phyloP scores from a whole-genome alignment of 37 sponge, comb jelly and placozoan species.

The Agelas oroides region DNA sequence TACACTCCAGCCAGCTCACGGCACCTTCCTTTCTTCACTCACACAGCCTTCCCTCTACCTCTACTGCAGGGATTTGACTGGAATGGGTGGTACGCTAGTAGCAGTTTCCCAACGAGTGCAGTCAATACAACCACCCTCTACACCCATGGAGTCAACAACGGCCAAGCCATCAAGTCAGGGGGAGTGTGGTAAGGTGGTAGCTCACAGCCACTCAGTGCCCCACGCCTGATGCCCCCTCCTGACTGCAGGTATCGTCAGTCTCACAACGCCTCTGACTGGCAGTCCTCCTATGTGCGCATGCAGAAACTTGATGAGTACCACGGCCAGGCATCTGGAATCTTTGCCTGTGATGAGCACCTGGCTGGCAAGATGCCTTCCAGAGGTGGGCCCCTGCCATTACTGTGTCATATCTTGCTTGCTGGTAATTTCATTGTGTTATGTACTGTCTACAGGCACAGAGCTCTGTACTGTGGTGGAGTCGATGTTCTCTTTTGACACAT shows the following conservation, averaged over 20 bases:
- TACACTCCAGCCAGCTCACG: too few relatives aligned
- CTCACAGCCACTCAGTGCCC: neutral
- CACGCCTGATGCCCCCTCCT: neutral
- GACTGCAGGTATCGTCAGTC: conserved; percentile 78
- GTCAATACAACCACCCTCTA: conserved; percentile 34
- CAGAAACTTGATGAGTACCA: conserved; percentile 62
- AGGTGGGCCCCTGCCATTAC: conserved; percentile 36
- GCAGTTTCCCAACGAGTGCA: conserved; percentile 57
- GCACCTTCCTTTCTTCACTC: neutral
- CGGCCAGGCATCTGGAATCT: conserved; percentile 73
- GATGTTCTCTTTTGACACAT: conserved; percentile 76
- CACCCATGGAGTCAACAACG: conserved; percentile 86
- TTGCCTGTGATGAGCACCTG: conserved; percentile 84
- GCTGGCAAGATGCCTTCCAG: conserved; percentile 84
- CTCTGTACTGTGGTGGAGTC: conserved; percentile 85
- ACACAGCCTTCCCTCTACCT: neutral
- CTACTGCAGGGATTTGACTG: conserved; percentile 69
- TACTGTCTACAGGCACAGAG: conserved; percentile 59
- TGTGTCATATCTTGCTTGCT: neutral
- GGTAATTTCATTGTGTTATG: neutral
- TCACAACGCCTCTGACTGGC: conserved; percentile 41
- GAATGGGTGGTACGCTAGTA: conserved; percentile 57
- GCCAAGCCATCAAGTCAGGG: conserved; percentile 76
- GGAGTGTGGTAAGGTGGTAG: conserved; percentile 65
- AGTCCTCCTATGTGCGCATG: conserved; percentile 69